These are phyloP conservation scores for Tympanoctomys barrerae DNA, from an alignment of 2,797 vertebrate species.

Conservation along the genomic window DNA sequence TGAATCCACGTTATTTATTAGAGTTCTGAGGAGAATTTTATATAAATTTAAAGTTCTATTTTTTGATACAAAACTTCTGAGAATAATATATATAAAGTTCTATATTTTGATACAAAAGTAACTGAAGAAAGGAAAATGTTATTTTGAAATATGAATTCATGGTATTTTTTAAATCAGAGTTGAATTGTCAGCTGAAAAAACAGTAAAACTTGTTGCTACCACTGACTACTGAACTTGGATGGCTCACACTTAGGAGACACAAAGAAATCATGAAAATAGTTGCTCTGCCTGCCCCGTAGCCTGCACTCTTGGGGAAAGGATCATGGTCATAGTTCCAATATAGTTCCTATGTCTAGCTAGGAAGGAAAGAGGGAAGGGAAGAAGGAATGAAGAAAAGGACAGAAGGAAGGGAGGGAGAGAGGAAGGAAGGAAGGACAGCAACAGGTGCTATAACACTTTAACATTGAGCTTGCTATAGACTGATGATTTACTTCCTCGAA, in stretches of 20 bases:
- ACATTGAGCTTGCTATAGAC: neutral
- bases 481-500: neutral
- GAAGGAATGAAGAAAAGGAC: too few relatives aligned
- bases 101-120: neutral
- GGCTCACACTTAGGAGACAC: neutral
- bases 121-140: neutral
- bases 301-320: too few relatives aligned
- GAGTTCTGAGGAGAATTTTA: conserved; percentile 26
- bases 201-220: conserved; percentile 39
- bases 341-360: neutral
- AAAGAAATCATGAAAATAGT: neutral
- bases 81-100: neutral
- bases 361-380: neutral
- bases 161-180: conserved; percentile 31
- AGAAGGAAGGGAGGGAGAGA: too few relatives aligned
- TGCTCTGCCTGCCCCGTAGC: neutral
- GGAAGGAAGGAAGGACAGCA: neutral
- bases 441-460: neutral
- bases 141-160: conserved; percentile 40
- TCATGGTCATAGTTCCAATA: neutral
- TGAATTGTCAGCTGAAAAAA: conserved; percentile 20
- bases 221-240: neutral
- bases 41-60: conserved; percentile 7
- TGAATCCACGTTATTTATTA: neutral
- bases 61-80: neutral